Evolutionary conservation across 64 coral and sea anemone species (phyloP).

Genomic region (Anthopleura sola): DNA sequence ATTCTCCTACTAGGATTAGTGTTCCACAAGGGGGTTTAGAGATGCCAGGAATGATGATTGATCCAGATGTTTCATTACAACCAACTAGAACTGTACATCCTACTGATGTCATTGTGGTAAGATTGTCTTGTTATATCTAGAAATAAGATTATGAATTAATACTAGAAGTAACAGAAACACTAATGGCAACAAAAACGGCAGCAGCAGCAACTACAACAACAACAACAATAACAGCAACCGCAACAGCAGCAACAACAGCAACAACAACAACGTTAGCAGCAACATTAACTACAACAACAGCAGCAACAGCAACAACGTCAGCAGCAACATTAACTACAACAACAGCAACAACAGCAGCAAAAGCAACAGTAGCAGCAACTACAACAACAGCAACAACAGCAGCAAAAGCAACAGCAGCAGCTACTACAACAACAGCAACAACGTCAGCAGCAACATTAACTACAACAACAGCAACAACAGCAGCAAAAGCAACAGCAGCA

Average conservation of each 20-base stretch:
- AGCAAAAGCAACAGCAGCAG: not conserved
- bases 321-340: not conserved
- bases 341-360: not conserved
- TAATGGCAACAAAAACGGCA: too few species aligned
- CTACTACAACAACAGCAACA: not conserved
- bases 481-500: not conserved
- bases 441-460: not conserved
- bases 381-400: not conserved
- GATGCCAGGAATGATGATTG: constrained; percentile 79
- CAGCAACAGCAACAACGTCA: not conserved
- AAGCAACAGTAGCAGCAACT: not conserved
- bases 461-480: not conserved
- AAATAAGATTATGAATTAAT: not conserved
- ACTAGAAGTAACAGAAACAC: too few species aligned
- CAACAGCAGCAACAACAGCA: not conserved
- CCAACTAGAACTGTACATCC: constrained; percentile 28
- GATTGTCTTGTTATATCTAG: not conserved
- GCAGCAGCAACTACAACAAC: too few species aligned
- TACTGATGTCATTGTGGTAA: constrained; percentile 41
- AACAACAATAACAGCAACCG: too few species aligned
- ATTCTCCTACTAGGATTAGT: constrained; percentile 42
- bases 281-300: not conserved
- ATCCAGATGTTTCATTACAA: constrained; percentile 3
- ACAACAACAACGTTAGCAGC: too few species aligned
- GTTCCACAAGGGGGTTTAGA: constrained; percentile 37